Base-by-base conservation (phyloP, 2,797 vertebrate species). In the Hoplostethus atlanticus region DNA sequence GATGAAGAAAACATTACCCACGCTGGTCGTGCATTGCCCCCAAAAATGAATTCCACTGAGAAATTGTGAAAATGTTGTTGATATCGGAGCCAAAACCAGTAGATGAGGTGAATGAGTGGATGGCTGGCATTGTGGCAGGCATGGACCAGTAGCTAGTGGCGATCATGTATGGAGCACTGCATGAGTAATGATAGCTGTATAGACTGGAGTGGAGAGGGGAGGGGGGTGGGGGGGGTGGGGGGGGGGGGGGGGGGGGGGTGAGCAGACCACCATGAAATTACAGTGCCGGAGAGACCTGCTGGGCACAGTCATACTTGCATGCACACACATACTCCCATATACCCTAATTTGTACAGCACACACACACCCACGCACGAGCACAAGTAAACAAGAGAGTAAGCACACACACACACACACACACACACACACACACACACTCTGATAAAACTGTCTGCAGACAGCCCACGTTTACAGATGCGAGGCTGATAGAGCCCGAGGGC, bases 181-280 rank as follows among this genome's bases (percentile, higher is more conserved):
- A 38, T 71, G 73, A 81, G 80, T 86, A 84, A 79, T 81, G 72
- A 85, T 72, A 75, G 59, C 70, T 77, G 40, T 67, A 65, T 42
- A 65, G 48, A 62, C 59, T 64, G 30, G 58, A 77, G 59, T 64
- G 71, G 58, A 78, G 63, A 38, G 25, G 52, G 21, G 21, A 21
- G 21, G 21, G 1, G 21, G 21, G 21, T 1, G 21, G 21, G 21
- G 21, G 21, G 21, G 21, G 21, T 1, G 21, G 21, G 21, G 21
- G 21, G 21, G 21, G 21, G 21, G 21, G 21, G 21, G 21, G 21
- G 21, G n/a, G 11, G 51, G 50, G 47, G 64, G 15, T 40, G 50
- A 50, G 15, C 60, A 70, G 56, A 53, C 62, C 66, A 69, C 78
- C 76, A 67, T 83, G 70, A 76, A 87, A 90, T 84, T 68, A 64